Conservation (phyloP, 2,113 vertebrate genomes). For the Poeciliopsis prolifica region DNA sequence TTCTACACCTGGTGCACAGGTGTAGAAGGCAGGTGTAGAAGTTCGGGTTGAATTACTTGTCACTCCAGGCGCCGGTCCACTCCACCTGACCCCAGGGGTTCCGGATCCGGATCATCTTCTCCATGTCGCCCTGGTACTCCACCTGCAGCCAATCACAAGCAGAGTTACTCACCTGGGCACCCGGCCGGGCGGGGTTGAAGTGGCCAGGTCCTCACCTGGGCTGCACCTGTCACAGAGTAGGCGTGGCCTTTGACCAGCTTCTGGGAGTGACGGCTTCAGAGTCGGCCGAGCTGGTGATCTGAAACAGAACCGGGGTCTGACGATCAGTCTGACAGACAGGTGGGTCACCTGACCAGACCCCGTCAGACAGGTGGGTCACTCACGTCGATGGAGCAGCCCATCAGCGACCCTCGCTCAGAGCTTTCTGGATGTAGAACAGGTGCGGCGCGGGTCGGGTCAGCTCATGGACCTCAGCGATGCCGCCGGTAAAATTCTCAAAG, state of each 20-base stretch:
- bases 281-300: conserved; percentile 92
- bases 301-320: conserved; percentile 11
- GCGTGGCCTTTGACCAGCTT: conserved; percentile 97
- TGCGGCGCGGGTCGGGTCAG: conserved; percentile 82
- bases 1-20: too few species aligned
- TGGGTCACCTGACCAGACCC: too few species aligned
- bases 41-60: conserved; percentile 79
- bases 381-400: conserved; percentile 95
- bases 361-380: conserved; percentile 51
- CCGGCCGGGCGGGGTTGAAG: neutral
- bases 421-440: conserved; percentile 90
- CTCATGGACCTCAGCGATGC: conserved; percentile 91
- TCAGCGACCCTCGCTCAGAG: conserved; percentile 87
- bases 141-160: conserved; percentile 75
- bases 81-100: conserved; percentile 98
- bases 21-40: too few species aligned
- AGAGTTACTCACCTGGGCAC: neutral
- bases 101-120: conserved; percentile 90
- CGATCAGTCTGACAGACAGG: too few species aligned
- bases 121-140: conserved; percentile 82
- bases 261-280: conserved; percentile 92
- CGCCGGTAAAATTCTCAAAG: conserved; percentile 93
- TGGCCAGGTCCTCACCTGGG: conserved; percentile 80
- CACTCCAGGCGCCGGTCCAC: conserved; percentile 96
- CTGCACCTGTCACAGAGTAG: conserved; percentile 90